Percentiles rank a stretch among this genome's conserved stretches.
phyloP scores from a whole-genome alignment of 2,797 vertebrate genomes.

The Acanthurus lineatus region DNA sequence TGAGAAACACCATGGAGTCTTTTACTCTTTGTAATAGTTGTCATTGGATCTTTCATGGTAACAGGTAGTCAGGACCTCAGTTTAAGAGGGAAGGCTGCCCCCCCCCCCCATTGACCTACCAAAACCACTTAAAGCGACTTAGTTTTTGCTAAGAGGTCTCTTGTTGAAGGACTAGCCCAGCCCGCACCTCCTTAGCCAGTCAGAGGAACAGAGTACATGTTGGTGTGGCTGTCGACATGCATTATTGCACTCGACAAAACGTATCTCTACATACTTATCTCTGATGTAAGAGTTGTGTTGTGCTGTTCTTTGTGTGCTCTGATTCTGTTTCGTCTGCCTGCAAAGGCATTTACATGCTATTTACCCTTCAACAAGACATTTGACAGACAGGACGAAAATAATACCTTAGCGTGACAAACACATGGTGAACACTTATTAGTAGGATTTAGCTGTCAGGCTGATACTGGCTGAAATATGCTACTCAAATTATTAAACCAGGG shows the following conservation, averaged over 20 bases:
- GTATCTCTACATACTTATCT: not conserved
- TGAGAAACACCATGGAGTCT: too few species aligned
- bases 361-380: not conserved
- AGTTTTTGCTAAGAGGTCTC: too few species aligned
- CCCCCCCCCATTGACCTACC: too few species aligned
- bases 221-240: not conserved
- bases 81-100: too few species aligned
- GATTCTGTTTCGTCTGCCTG: not conserved
- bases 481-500: not conserved
- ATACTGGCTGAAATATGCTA: not conserved
- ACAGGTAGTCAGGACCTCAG: too few species aligned
- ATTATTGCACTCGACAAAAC: conserved; percentile 12
- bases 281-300: not conserved
- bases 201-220: too few species aligned
- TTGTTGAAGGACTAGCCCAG: too few species aligned
- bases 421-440: not conserved
- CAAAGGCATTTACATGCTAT: conserved; percentile 7
- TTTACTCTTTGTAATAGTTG: too few species aligned
- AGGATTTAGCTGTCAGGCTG: not conserved
- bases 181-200: too few species aligned
- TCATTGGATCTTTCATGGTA: too few species aligned
- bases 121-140: too few species aligned
- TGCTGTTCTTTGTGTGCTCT: not conserved
- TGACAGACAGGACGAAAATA: not conserved
- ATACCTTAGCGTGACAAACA: not conserved